phyloP scores from a whole-genome alignment of 2,113 vertebrate species.

The Cathartes aura region DNA sequence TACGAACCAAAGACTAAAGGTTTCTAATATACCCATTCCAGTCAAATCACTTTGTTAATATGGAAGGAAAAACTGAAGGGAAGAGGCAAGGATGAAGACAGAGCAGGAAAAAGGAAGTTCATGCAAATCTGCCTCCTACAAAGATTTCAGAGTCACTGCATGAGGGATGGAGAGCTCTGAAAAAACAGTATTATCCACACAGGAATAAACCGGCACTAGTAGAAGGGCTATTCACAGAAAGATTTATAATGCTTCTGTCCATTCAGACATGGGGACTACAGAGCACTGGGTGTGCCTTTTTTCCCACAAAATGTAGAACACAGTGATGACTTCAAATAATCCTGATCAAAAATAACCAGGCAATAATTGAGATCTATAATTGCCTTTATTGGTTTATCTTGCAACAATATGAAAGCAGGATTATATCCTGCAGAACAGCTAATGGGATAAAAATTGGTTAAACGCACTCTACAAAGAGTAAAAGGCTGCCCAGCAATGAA shows the following conservation, averaged over 20 bases:
- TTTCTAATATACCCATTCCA: not conserved
- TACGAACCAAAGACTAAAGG: not conserved
- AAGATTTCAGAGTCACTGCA: not conserved
- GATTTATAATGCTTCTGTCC: not conserved
- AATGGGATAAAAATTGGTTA: not conserved
- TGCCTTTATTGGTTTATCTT: not conserved
- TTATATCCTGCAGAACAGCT: not conserved
- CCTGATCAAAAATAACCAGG: not conserved
- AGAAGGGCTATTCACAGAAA: not conserved
- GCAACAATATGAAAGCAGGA: not conserved
- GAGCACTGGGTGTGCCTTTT: not conserved
- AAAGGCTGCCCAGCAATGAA: not conserved
- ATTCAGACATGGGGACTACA: not conserved
- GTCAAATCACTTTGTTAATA: not conserved
- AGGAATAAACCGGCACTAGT: not conserved
- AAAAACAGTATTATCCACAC: not conserved
- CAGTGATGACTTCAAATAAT: not conserved
- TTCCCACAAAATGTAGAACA: not conserved
- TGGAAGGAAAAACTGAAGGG: not conserved
- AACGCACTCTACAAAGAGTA: not conserved
- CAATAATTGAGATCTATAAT: not conserved
- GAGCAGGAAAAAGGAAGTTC: not conserved
- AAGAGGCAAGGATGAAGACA: not conserved
- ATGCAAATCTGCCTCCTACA: not conserved
- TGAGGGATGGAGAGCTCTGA: not conserved